Conservation (phyloP, 2,797 vertebrate genomes). For the Emys orbicularis region DNA sequence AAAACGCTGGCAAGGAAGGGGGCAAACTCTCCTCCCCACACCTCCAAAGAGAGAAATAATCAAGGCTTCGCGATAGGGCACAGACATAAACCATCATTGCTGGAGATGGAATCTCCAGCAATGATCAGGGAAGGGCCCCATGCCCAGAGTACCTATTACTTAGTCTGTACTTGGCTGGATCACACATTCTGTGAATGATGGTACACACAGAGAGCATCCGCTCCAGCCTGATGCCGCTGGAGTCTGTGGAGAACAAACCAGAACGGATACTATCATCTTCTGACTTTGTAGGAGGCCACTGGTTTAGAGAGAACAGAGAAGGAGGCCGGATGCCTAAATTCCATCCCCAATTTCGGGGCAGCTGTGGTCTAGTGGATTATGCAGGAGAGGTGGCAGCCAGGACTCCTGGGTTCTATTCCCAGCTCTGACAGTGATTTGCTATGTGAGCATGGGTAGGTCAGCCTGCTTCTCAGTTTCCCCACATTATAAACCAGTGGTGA, state of each 20-base stretch:
- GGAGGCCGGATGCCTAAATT: background rate
- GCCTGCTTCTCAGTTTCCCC: rapidly evolving
- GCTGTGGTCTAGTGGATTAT: rapidly evolving
- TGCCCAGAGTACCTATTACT: rapidly evolving
- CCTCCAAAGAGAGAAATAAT: background rate
- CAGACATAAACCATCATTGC: rapidly evolving
- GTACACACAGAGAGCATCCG: conserved; percentile 47
- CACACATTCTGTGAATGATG: conserved; percentile 20
- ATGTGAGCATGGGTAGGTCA: background rate
- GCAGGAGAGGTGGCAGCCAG: background rate
- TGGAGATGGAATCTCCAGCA: rapidly evolving
- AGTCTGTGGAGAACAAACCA: conserved; percentile 8
- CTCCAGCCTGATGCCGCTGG: conserved; percentile 30
- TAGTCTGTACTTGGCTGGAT: conserved; percentile 57
- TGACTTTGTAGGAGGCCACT: background rate
- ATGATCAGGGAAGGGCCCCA: rapidly evolving
- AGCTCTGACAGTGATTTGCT: background rate
- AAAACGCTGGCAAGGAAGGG: background rate
- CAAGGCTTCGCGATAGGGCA: rapidly evolving
- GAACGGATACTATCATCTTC: background rate
- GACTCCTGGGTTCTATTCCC: background rate
- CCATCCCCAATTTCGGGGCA: background rate
- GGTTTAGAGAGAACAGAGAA: background rate
- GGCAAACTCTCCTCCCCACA: background rate
- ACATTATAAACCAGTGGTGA: background rate